Conservation (phyloP, 2,888 invertebrate species). For the Sepioteuthis lessoniana region DNA sequence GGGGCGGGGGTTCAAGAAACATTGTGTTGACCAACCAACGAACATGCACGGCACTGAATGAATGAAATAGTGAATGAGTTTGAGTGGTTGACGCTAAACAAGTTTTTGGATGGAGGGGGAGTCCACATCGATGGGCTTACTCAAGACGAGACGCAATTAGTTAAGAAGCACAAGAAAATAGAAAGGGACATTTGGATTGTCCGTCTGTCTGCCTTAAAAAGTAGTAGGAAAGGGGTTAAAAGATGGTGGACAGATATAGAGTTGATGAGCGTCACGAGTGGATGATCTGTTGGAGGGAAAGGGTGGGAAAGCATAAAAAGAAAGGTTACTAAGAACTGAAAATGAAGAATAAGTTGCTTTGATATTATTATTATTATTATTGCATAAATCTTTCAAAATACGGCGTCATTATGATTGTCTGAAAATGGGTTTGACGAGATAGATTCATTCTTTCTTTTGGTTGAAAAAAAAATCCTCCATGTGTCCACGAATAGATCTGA, state of each 20-base stretch:
- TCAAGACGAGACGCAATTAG: background rate
- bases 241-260: background rate
- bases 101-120: background rate
- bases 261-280: background rate
- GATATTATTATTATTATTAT: too few relatives aligned
- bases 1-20: background rate
- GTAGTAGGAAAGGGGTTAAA: background rate
- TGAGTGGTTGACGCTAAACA: background rate
- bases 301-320: background rate
- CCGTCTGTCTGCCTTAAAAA: background rate
- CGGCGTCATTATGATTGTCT: too few relatives aligned
- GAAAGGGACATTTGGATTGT: background rate
- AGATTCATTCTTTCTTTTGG: too few relatives aligned
- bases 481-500: too few relatives aligned
- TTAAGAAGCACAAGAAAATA: background rate
- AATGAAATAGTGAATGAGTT: background rate
- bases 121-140: background rate
- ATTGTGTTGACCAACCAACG: slow-evolving; percentile 1
- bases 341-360: background rate
- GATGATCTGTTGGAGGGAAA: background rate
- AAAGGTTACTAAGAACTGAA: background rate
- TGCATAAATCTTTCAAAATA: too few relatives aligned
- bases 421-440: too few relatives aligned
- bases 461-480: too few relatives aligned
- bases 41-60: background rate